Evolutionary conservation across 2,797 vertebrate species (phyloP), one percentile per base, ranked within the genome.

Genomic region (Nothura maculosa): DNA sequence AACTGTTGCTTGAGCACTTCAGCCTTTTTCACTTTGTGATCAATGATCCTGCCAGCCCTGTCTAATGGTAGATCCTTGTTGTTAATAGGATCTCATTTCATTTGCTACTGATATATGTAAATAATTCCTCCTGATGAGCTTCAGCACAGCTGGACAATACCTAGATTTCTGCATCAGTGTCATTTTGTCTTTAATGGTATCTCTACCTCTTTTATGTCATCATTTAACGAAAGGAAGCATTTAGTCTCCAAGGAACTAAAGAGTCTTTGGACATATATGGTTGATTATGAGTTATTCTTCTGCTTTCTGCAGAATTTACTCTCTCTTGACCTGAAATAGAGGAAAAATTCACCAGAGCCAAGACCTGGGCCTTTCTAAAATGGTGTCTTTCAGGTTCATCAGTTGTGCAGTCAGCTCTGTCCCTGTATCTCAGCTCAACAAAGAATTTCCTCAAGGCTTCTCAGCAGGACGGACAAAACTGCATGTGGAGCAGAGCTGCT

Each of bases 71-170:
- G 18, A 20, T 52, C 47, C 1, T 0, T 28, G 32, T 14, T 61
- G 38, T 58, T 91, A 67, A 79, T 84, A 64, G 57, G 47, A 79
- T 89, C 90, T 87, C 12, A 69, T 92, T 92, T 86, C 8, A 50
- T 95, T 91, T 91, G 28, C 54, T 89, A 40, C 17, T 47, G 20
- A 25, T 47, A 9, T 57, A 72, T 77, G 32, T 74, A 80, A 92
- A 62, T 57, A 91, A 45, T 14, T 80, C 7, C 32, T 73, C 30
- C 52, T 68, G 22, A 45, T 68, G 68, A 54, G 36, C 15, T 32
- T 83, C 75, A 62, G 11, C 10, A 32, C 63, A 69, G 12, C 28
- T 93, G 78, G 27, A 38, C 42, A 47, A 10, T 54, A 11, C 48
- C 24, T 84, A 73, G 75, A 67, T 57, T 82, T 93, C n/a, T 93